A percentile compares a stretch with the other conserved stretches of the same genome.
phyloP scores from a whole-genome alignment of 2,888 invertebrate species.

The Sicus ferrugineus region DNA sequence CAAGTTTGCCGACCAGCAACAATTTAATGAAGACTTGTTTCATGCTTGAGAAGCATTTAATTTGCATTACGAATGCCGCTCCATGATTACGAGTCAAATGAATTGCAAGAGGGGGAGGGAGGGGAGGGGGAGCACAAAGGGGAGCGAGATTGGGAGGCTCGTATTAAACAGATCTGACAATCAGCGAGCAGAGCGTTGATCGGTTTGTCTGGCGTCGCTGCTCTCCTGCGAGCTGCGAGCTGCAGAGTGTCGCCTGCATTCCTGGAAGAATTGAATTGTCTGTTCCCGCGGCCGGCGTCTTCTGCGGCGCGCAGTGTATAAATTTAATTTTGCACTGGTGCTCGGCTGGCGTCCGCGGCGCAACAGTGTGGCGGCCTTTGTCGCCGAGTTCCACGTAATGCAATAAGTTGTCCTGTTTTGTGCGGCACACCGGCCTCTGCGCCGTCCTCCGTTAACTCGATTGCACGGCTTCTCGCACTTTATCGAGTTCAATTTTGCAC shows the following conservation, averaged over 20 bases:
- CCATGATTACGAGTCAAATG: background rate
- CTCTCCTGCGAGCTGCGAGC: background rate
- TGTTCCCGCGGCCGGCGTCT: too few relatives aligned
- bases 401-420: too few relatives aligned
- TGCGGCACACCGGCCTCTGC: background rate
- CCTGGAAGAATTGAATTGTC: background rate
- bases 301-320: background rate
- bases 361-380: background rate
- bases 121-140: background rate
- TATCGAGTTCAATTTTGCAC: background rate
- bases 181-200: conserved; percentile 3
- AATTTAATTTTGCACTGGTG: background rate
- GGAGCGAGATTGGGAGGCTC: background rate
- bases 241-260: background rate
- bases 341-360: background rate
- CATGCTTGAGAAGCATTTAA: conserved; percentile 24
- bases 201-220: conserved; percentile 8
- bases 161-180: conserved; percentile 18
- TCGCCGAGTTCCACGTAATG: too few relatives aligned
- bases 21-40: conserved; percentile 31
- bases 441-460: background rate
- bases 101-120: background rate
- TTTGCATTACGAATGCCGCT: conserved; percentile 17
- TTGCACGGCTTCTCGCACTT: background rate
- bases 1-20: conserved; percentile 22